phyloP scores from a whole-genome alignment of 2,797 vertebrate genomes.

The Brachymystax lenok region DNA sequence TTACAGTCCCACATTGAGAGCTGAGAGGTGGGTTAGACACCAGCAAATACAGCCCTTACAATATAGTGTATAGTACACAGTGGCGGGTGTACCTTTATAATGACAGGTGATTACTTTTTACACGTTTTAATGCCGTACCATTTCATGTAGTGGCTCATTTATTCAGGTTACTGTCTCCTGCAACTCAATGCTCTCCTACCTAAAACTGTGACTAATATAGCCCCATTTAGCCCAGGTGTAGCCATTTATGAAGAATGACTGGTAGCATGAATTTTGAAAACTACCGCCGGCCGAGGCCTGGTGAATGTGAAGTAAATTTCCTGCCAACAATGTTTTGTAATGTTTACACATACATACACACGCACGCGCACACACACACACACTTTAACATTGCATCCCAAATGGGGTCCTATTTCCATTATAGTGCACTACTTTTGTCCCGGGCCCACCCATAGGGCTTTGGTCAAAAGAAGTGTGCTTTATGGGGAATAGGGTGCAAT shows the following conservation, averaged over 20 bases:
- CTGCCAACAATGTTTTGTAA: constrained; percentile 51
- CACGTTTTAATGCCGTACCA: too few relatives aligned
- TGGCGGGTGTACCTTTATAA: too few relatives aligned
- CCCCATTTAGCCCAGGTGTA: constrained; percentile 49
- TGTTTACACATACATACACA: too few relatives aligned
- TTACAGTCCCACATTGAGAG: constrained; percentile 98
- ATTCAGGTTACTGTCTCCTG: constrained; percentile 4
- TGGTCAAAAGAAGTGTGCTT: too few relatives aligned
- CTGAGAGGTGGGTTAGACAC: neutral
- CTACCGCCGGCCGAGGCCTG: constrained; percentile 38
- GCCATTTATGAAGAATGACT: constrained; percentile 47
- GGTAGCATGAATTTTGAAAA: constrained; percentile 53
- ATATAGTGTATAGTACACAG: too few relatives aligned
- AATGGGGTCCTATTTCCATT: too few relatives aligned
- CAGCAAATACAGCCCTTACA: too few relatives aligned
- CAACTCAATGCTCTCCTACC: constrained; percentile 24
- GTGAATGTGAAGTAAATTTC: constrained; percentile 31
- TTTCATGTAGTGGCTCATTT: neutral
- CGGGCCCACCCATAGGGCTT: too few relatives aligned
- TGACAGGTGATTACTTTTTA: too few relatives aligned
- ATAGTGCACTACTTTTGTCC: too few relatives aligned
- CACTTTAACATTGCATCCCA: constrained; percentile 30
- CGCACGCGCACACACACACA: constrained; percentile 39
- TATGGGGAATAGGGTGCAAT: too few relatives aligned
- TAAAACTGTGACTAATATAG: constrained; percentile 62